Conservation (phyloP, 2,888 invertebrate species). For the Agonum fuliginosum region DNA sequence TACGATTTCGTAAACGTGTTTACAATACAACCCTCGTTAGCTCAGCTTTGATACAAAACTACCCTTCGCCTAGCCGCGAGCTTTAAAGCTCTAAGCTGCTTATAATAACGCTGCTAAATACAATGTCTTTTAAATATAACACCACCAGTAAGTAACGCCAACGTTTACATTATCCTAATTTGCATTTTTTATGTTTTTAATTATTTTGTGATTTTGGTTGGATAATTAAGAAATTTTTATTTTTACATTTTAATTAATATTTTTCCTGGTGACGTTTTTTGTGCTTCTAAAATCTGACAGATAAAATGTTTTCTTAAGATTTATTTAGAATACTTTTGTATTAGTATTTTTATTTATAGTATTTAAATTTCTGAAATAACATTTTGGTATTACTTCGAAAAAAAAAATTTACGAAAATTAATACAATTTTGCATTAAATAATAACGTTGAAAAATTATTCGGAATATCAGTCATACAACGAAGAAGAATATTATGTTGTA, state of each 20-base stretch:
- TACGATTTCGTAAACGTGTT: slow-evolving; percentile 36
- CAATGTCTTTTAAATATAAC: background rate
- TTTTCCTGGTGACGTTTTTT: background rate
- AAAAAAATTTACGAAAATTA: too few relatives aligned
- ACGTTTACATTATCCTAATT: background rate
- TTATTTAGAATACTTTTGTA: background rate
- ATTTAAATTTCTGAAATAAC: too few relatives aligned
- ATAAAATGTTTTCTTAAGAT: background rate
- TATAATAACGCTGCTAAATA: slow-evolving; percentile 49
- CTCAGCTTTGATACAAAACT: slow-evolving; percentile 17
- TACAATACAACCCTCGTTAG: slow-evolving; percentile 53
- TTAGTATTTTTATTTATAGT: too few relatives aligned
- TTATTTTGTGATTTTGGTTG: slow-evolving; percentile 35
- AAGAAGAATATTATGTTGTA: too few relatives aligned
- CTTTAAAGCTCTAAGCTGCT: slow-evolving; percentile 44
- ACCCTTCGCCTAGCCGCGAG: slow-evolving; percentile 1
- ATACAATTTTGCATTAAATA: too few relatives aligned
- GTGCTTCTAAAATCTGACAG: background rate
- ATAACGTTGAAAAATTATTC: too few relatives aligned
- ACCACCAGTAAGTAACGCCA: background rate
- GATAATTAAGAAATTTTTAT: slow-evolving; percentile 1
- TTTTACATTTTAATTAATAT: background rate
- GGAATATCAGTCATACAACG: too few relatives aligned
- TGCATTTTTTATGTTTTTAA: background rate
- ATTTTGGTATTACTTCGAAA: too few relatives aligned